Evolutionary conservation across 2,113 vertebrate species (phyloP), one percentile per base, ranked within the genome.

Genomic region (Nettapus auritus): DNA sequence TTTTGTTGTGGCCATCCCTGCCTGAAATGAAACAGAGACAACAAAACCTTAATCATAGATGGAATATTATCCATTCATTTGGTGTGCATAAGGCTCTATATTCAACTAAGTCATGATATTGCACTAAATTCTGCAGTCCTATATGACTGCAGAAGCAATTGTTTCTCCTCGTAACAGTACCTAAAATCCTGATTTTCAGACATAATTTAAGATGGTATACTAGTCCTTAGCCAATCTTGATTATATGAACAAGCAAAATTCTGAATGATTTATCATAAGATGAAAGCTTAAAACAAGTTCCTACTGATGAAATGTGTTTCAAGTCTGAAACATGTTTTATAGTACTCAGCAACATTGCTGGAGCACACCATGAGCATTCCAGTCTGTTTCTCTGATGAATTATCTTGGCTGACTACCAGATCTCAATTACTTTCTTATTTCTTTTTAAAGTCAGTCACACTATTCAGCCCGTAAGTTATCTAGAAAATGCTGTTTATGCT

Each of bases 11-110:
- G 80, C 97, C 97, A 96, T 52, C 85, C 76, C 10, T 93, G 98
- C 92, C 98, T 98, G 96, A 86, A 97, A 96, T 56, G 31, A 95
- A 96, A 60, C 19, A 78, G 44, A 75, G 77, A 68, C 86, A 93
- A 88, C 66, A 93, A 71, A 81, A 36, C 8, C 40, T 29, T 44
- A 50, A 57, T 53, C 17, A 31, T 5, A 64, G 48, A 5, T 50
- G n/a, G n/a, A 91, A 70, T 71, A 38, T 21, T 31, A 22, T 3
- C 40, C 13, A 60, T 33, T 42, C 34, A 31, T 11, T 77, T 79
- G 0, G 1, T 80, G 23, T 80, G 22, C 52, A 44, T 68, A 56
- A 44, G 34, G 52, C n/a, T 22, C 3, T 34, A 53, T 90, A 93
- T 82, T 57, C 64, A 74, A 34, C 8, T 23, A 64, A 68, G 55